phyloP scores from a whole-genome alignment of 2,888 invertebrate species.

The Drosophila mimetica region DNA sequence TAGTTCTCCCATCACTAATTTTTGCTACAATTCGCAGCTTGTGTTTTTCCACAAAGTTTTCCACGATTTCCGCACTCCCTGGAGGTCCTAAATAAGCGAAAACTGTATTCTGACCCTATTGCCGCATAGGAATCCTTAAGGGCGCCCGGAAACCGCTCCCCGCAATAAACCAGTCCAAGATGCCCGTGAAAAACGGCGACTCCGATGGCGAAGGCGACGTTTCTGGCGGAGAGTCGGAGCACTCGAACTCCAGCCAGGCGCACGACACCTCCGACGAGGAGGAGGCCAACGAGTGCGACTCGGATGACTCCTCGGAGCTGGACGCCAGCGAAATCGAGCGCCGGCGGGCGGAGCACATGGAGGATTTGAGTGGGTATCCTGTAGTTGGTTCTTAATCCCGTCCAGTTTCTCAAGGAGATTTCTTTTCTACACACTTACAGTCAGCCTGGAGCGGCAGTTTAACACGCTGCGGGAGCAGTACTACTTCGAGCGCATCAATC shows the following conservation, averaged over 20 bases:
- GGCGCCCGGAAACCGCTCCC: not conserved
- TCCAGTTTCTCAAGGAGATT: not conserved
- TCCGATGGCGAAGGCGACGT: slow-evolving; percentile 87
- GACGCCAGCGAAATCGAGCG: slow-evolving; percentile 96
- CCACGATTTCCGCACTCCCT: not conserved
- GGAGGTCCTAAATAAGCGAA: not conserved
- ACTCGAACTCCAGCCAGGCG: slow-evolving; percentile 88
- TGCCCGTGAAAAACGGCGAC: slow-evolving; percentile 89
- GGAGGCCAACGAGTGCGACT: slow-evolving; percentile 92
- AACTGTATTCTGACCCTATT: not conserved
- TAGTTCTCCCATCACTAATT: not conserved
- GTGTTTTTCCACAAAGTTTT: slow-evolving; percentile 32
- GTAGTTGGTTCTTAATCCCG: not conserved
- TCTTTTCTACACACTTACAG: not conserved
- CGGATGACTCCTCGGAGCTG: slow-evolving; percentile 95
- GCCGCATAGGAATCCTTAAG: not conserved
- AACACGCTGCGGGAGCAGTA: slow-evolving; percentile 93
- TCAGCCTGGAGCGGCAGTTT: slow-evolving; percentile 95
- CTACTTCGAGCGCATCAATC: slow-evolving; percentile 92
- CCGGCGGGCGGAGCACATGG: slow-evolving; percentile 92
- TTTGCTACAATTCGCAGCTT: slow-evolving; percentile 30
- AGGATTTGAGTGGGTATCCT: slow-evolving; percentile 88
- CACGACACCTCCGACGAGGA: slow-evolving; percentile 88
- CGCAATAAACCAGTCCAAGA: slow-evolving; percentile 71
- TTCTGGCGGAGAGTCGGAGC: slow-evolving; percentile 89